Percentiles rank a stretch among this genome's conserved stretches.
Conservation (phyloP, 2,888 invertebrate genomes). For the Papilio elwesi region DNA sequence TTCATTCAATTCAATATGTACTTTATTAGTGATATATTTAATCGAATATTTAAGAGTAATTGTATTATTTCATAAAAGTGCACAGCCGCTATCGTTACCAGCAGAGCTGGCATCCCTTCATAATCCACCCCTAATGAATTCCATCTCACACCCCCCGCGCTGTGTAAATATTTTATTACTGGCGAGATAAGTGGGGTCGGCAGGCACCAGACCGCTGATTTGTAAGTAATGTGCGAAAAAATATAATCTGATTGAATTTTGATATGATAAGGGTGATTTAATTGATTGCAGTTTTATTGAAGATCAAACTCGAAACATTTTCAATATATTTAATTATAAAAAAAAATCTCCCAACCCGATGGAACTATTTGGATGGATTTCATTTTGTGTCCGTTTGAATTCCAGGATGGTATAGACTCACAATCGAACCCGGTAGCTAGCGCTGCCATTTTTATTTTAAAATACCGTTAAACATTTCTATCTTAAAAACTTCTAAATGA, state of each 20-base stretch:
- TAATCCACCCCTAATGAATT: conserved; percentile 26
- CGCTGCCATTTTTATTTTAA: too few relatives aligned
- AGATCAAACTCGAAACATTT: background rate
- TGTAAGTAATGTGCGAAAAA: conserved; percentile 36
- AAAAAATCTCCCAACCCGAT: too few relatives aligned
- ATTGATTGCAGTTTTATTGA: background rate
- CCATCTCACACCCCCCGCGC: conserved; percentile 23
- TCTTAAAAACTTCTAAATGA: too few relatives aligned
- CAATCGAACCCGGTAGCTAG: too few relatives aligned
- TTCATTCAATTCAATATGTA: too few relatives aligned
- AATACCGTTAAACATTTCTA: too few relatives aligned
- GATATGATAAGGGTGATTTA: background rate
- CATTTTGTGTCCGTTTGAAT: too few relatives aligned
- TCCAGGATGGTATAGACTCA: too few relatives aligned
- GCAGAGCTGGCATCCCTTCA: background rate
- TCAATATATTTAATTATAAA: background rate
- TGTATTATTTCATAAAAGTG: background rate
- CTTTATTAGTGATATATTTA: too few relatives aligned
- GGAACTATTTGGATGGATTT: too few relatives aligned
- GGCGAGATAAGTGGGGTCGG: conserved; percentile 17
- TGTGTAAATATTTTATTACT: conserved; percentile 27
- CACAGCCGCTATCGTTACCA: conserved; percentile 11
- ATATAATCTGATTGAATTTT: conserved; percentile 5
- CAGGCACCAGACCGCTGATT: conserved; percentile 6
- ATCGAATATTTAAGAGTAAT: too few relatives aligned